A percentile compares a stretch with the other conserved stretches of the same genome.
phyloP scores from a whole-genome alignment of 2,888 invertebrate genomes.

The Plebejus anna region DNA sequence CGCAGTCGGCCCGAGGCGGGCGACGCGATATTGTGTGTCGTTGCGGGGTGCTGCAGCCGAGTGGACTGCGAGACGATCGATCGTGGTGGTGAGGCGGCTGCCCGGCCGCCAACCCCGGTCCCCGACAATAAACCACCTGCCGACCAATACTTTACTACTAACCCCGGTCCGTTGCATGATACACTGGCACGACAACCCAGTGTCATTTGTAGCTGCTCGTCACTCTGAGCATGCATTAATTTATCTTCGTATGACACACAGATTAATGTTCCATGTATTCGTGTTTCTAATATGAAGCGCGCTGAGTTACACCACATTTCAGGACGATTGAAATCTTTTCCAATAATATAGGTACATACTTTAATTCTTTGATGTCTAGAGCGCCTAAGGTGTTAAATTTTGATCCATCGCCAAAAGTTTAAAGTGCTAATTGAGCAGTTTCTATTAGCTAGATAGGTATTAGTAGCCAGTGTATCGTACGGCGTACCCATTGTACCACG shows the following conservation, averaged over 20 bases:
- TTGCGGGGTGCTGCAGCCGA: constrained; percentile 32
- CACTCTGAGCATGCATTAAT: constrained; percentile 35
- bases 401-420: constrained; percentile 26
- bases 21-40: constrained; percentile 43
- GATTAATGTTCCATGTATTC: constrained; percentile 32
- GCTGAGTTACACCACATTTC: neutral
- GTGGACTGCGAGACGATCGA: constrained; percentile 38
- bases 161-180: constrained; percentile 8
- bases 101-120: constrained; percentile 34
- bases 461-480: neutral
- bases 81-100: constrained; percentile 39
- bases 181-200: constrained; percentile 28
- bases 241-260: constrained; percentile 35
- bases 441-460: constrained; percentile 8
- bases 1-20: constrained; percentile 36
- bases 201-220: constrained; percentile 41
- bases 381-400: constrained; percentile 18
- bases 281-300: constrained; percentile 4
- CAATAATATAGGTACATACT: neutral
- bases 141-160: constrained; percentile 7
- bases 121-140: constrained; percentile 30
- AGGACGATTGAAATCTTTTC: neutral
- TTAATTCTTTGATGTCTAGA: neutral
- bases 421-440: constrained; percentile 23
- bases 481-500: neutral